Evolutionary conservation across 2,888 invertebrate species (phyloP), one percentile per base, ranked within the genome.

Genomic region (Polydrusus cervinus): DNA sequence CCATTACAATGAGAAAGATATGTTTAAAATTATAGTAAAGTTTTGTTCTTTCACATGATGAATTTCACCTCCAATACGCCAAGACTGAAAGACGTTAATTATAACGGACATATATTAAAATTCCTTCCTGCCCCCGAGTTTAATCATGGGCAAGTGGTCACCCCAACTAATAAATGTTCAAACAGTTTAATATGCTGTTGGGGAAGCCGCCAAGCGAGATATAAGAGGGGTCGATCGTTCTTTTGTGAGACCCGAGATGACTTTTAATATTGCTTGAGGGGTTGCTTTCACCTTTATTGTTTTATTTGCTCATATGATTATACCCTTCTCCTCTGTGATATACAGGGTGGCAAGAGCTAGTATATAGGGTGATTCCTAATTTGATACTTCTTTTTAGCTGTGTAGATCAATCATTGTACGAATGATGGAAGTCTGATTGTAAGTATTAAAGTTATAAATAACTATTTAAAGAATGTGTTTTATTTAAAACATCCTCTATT

Each of bases 161-260:
- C 86, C 86, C 86, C 81, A 82, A 84, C 85, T 85, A 85, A 86
- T 85, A 85, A 86, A 86, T 84, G 85, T 85, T 85, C 84, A 84
- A 84, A 84, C 83, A 83, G 83, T 83, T 80, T 81, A 84, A 84
- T 83, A 81, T 80, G 82, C 79, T 76, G 79, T 81, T 81, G 82
- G 80, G 83, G 82, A 81, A 81, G 68, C 72, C 70, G 72, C 65
- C 69, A 47, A 68, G 51, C 43, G 57, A 81, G 80, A 82, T 80
- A 82, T 81, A 82, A 83, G 84, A 84, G 73, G 78, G 66, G 65
- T 57, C 71, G 69, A 51, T 38, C 55, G 72, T 38, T 65, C 73
- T 74, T 68, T 76, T 76, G 76, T 76, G 53, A 64, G 68, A 74
- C 72, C 70, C 74, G 71, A 74, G 77, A 77, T 77, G 74, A 77